A percentile compares a stretch with the other conserved stretches of the same genome.
These are phyloP conservation scores for Actinemys pallida DNA, from an alignment of 2,113 vertebrate genomes.

Conservation along the genomic window DNA sequence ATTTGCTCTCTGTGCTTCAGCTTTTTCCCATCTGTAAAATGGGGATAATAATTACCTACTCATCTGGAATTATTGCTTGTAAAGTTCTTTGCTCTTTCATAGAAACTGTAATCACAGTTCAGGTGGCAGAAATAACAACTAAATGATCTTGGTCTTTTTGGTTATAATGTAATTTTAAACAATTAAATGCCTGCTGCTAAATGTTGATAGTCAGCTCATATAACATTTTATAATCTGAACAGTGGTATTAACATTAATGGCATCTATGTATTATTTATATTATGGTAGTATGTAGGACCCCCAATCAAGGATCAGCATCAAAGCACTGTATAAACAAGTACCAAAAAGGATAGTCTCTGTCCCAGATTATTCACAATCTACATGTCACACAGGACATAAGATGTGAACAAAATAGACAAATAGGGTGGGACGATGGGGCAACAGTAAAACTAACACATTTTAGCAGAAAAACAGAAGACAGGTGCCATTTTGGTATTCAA, in stretches of 20 bases:
- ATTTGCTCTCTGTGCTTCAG: not conserved
- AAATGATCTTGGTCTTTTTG: not conserved
- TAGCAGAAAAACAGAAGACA: not conserved
- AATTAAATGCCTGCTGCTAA: not conserved
- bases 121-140: not conserved
- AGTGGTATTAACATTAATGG: not conserved
- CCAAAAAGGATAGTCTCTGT: not conserved
- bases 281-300: not conserved
- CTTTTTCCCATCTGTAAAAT: not conserved
- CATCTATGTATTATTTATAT: not conserved
- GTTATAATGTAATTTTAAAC: not conserved
- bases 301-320: not conserved
- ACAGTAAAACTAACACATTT: not conserved
- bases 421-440: not conserved
- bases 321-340: not conserved
- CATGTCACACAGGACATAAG: not conserved
- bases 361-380: not conserved
- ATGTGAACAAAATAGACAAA: not conserved
- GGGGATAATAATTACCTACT: not conserved
- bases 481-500: not conserved
- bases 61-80: not conserved
- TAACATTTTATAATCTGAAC: not conserved
- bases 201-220: not conserved
- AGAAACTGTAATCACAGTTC: not conserved
- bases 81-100: not conserved